Conservation (phyloP, 2,888 invertebrate species). For the Kryphioiulus occultus region DNA sequence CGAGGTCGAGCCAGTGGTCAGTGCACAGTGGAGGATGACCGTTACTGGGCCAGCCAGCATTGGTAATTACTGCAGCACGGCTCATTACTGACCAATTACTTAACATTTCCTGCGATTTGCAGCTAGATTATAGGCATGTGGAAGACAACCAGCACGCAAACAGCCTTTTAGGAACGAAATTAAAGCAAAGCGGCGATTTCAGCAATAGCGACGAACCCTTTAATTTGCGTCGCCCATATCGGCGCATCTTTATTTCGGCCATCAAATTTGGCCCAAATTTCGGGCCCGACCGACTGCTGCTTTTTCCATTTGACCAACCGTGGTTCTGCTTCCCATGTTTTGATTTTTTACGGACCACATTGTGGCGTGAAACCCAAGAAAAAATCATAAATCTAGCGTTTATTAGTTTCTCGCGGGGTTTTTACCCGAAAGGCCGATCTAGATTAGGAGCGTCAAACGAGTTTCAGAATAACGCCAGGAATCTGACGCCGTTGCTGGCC, state of each 20-base stretch:
- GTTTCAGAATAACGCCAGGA: not conserved
- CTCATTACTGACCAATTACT: not conserved
- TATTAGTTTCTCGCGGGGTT: not conserved
- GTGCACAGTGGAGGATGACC: not conserved
- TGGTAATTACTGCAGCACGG: not conserved
- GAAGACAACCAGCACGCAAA: not conserved
- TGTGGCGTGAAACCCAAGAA: not conserved
- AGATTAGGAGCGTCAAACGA: not conserved
- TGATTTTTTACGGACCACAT: not conserved
- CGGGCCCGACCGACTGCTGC: not conserved
- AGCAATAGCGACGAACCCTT: not conserved
- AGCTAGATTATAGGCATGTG: not conserved
- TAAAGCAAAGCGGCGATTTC: not conserved
- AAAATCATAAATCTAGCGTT: not conserved
- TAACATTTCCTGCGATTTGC: conserved; percentile 1
- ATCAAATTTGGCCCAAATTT: not conserved
- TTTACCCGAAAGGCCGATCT: not conserved
- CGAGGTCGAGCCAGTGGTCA: not conserved
- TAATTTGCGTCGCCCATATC: not conserved
- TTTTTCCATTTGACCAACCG: not conserved
- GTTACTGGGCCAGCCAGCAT: not conserved
- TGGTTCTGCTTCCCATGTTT: not conserved
- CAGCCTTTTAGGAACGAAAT: not conserved
- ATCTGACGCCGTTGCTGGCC: no score
- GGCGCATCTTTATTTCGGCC: not conserved